Conservation (phyloP, 2,888 invertebrate species). For the Netelia fuscicornis region DNA sequence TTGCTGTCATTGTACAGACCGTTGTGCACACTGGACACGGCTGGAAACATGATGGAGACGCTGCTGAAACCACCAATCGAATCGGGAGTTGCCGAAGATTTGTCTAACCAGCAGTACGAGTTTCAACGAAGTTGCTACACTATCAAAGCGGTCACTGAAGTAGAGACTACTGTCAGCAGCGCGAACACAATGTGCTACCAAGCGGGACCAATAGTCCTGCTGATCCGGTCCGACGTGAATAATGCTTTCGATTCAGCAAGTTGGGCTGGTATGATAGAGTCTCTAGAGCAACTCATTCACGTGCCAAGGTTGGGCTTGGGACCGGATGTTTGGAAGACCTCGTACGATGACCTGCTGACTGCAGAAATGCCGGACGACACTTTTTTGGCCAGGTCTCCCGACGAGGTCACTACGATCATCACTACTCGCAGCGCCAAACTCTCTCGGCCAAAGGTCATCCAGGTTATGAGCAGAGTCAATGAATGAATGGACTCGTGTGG, state of each 20-base stretch:
- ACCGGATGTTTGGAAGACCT: conserved; percentile 16
- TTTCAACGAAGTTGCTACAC: not conserved
- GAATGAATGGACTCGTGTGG: conserved; percentile 2
- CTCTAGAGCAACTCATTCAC: not conserved
- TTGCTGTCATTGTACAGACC: not conserved
- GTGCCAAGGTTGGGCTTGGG: not conserved
- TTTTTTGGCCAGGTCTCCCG: not conserved
- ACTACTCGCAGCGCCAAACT: not conserved
- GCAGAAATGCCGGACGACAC: not conserved
- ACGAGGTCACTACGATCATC: conserved; percentile 25
- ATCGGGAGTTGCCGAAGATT: not conserved
- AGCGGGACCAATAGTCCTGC: too few relatives aligned
- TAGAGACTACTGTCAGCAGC: not conserved
- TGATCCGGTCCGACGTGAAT: too few relatives aligned
- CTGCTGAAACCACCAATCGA: not conserved
- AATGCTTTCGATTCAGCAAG: not conserved
- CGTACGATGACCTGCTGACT: conserved; percentile 16
- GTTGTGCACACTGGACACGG: too few relatives aligned
- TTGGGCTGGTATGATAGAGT: not conserved
- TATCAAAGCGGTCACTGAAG: not conserved
- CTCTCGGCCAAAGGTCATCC: not conserved
- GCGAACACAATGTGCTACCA: too few relatives aligned
- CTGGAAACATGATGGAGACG: not conserved
- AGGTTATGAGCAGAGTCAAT: not conserved
- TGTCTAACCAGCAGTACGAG: not conserved